Base-by-base conservation (phyloP, 2,113 vertebrate genomes). In the Menura novaehollandiae region DNA sequence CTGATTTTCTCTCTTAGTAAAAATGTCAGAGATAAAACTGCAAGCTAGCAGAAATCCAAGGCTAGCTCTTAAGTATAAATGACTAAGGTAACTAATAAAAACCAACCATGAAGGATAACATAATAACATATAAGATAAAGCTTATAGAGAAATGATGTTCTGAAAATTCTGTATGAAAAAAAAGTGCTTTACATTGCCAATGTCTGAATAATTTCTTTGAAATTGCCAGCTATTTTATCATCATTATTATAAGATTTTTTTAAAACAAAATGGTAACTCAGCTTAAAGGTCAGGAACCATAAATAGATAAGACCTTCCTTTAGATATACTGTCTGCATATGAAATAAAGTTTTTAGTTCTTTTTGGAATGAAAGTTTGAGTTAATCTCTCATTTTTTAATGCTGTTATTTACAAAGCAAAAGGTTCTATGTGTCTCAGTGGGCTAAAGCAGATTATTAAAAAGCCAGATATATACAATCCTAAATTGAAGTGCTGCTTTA, bases 191-290 rank as follows among this genome's bases (percentile, higher is more conserved):
- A 27, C 67, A 85, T 83, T 90, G 46, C 32, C 60, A 64, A 21
- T 52, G 21, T 75, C 58, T 91, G 12, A 21, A 41, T 73, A 85
- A 78, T 85, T 84, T 80, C 27, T 87, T 83, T 77, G 60, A 92
- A 95, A 89, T 78, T 78, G 10, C 81, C 62, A 58, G 49, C n/a
- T 96, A 43, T 79, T 94, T 88, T 76, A 76, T 94, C 89, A 89
- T 79, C 37, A 37, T 71, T 75, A 58, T 82, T 64, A 53, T 43
- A 79, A 78, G 49, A 41, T 52, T 76, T 88, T 87, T 62, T 35
- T 11, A 51, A 91, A 92, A 75, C 21, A 88, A 76, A 80, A 76
- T 73, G 44, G 41, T 93, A 89, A 53, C 56, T 89, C 44, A 89
- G 14, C 73, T 76, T 87, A 87, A 91, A 95, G 93, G 87, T 85